phyloP scores from a whole-genome alignment of 2,113 vertebrate species.

The Melanerpes formicivorus region DNA sequence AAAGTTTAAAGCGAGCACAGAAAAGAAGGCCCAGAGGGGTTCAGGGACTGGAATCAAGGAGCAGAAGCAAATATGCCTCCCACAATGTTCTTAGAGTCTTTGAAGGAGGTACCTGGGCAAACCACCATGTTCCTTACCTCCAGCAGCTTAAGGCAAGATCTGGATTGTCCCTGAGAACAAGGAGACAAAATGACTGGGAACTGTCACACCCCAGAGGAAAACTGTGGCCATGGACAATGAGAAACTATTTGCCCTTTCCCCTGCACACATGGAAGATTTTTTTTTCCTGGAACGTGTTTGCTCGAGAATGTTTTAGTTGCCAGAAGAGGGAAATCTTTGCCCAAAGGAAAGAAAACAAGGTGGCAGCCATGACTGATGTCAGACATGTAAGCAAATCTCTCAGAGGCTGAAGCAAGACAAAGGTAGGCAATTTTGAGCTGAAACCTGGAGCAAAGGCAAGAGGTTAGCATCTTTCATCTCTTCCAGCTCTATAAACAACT shows the following conservation, averaged over 20 bases:
- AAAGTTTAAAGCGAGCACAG: not conserved
- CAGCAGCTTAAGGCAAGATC: not conserved
- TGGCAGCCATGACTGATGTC: not conserved
- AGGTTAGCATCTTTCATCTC: not conserved
- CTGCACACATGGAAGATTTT: not conserved
- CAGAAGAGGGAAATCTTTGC: not conserved
- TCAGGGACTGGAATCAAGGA: not conserved
- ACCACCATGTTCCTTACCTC: not conserved
- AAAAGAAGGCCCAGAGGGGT: not conserved
- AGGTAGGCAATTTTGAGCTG: conserved; percentile 11
- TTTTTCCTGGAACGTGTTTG: not conserved
- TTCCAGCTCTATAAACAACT: not conserved
- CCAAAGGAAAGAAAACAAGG: not conserved
- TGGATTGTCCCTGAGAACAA: not conserved
- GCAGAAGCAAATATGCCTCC: not conserved
- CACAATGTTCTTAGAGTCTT: not conserved
- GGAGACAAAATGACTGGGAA: not conserved
- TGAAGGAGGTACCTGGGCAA: not conserved
- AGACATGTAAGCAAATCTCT: not conserved
- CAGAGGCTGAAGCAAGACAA: not conserved
- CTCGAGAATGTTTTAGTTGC: not conserved
- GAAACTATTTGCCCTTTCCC: not conserved
- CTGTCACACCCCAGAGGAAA: not conserved
- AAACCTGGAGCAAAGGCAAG: conserved; percentile 18
- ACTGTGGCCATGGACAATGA: not conserved